Evolutionary conservation across 2,797 vertebrate species (phyloP).

Genomic region (Phoeniculus purpureus): DNA sequence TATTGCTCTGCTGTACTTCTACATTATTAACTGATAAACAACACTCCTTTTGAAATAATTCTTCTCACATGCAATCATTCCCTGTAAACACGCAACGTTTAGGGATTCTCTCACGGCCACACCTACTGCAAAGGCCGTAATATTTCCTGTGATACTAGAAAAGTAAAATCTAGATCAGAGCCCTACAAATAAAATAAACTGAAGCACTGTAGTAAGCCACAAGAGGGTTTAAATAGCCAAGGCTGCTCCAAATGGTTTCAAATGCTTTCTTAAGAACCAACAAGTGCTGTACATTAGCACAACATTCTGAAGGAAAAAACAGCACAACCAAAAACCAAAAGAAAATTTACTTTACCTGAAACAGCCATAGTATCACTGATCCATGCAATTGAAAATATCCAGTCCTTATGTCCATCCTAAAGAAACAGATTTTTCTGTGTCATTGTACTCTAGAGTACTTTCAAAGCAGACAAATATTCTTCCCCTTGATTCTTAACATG

Average conservation of each 20-base stretch:
- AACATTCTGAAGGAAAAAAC: background rate
- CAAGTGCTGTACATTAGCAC: background rate
- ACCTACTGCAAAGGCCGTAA: background rate
- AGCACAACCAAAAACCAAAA: background rate
- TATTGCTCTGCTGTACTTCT: background rate
- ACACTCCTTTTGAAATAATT: background rate
- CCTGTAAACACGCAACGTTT: background rate
- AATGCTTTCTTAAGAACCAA: background rate
- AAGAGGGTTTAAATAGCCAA: background rate
- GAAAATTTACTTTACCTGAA: slow-evolving; percentile 84
- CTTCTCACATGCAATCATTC: background rate
- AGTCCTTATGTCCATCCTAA: slow-evolving; percentile 97
- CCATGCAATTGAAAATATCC: slow-evolving; percentile 99
- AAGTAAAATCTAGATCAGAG: background rate
- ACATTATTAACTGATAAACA: background rate
- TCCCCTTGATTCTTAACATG: background rate
- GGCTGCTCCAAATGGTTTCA: background rate
- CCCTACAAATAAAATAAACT: background rate
- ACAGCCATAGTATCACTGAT: slow-evolving; percentile 98
- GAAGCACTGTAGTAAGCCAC: background rate
- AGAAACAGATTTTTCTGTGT: background rate
- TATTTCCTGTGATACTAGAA: background rate
- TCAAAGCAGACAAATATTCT: background rate
- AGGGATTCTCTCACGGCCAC: background rate
- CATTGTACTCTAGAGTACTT: background rate